A percentile compares a stretch with the other conserved stretches of the same genome.
Evolutionary conservation across 2,888 invertebrate species (phyloP).

Genomic region (Gymnosoma rotundatum): DNA sequence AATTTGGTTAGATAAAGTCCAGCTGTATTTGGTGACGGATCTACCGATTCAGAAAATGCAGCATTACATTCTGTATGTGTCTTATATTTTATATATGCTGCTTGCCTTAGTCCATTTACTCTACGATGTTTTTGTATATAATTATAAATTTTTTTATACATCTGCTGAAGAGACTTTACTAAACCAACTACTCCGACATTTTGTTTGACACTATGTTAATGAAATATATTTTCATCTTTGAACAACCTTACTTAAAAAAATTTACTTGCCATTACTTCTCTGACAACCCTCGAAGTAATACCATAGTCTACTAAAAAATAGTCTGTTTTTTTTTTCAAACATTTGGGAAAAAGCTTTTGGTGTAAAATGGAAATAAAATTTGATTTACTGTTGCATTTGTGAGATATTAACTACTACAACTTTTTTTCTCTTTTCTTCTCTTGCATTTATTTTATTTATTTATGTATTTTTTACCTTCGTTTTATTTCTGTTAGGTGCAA

Average conservation of each 20-base stretch:
- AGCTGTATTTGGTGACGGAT: no score
- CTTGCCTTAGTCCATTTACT: no score
- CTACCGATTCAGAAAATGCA: no score
- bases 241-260: neutral
- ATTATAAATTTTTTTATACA: no score
- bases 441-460: no score
- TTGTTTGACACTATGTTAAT: no score
- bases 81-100: no score
- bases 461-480: constrained; percentile 10
- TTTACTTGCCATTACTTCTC: neutral
- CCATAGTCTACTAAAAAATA: neutral
- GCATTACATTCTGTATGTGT: no score
- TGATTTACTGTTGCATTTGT: constrained; percentile 79
- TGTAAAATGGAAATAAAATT: constrained; percentile 80
- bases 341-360: constrained; percentile 60
- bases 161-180: no score
- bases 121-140: no score
- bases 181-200: neutral
- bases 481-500: constrained; percentile 39
- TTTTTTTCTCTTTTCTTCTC: constrained; percentile 1
- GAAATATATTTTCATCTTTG: no score
- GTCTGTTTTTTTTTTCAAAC: constrained; percentile 7
- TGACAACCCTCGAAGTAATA: neutral
- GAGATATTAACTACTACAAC: constrained; percentile 70
- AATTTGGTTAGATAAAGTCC: no score